A percentile compares a stretch with the other conserved stretches of the same genome.
phyloP scores from a whole-genome alignment of 2,888 invertebrate species.

The Cheilosia vernalis region DNA sequence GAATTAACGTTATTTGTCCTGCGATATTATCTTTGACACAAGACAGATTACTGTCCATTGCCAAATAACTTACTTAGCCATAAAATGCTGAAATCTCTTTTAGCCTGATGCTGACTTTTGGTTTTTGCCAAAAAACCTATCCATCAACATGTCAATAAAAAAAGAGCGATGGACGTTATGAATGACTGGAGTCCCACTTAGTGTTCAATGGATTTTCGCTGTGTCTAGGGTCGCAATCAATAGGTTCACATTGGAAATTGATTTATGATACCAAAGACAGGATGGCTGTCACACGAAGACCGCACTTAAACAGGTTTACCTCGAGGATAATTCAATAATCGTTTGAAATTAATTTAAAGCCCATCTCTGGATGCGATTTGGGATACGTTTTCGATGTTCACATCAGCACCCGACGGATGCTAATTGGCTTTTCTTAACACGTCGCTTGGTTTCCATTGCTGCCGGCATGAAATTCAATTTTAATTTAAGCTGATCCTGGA shows the following conservation, averaged over 20 bases:
- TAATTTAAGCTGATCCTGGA: constrained; percentile 46
- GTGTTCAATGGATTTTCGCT: constrained; percentile 33
- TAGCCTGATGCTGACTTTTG: constrained; percentile 5
- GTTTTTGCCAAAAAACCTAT: constrained; percentile 27
- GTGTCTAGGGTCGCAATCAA: constrained; percentile 8
- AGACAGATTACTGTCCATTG: constrained; percentile 62
- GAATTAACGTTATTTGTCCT: constrained; percentile 48
- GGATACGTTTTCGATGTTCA: constrained; percentile 13
- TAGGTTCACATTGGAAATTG: constrained; percentile 19
- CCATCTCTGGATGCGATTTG: constrained; percentile 38
- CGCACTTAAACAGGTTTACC: constrained; percentile 31
- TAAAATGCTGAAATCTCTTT: constrained; percentile 42
- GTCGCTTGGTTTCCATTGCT: constrained; percentile 4
- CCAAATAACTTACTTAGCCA: constrained; percentile 47
- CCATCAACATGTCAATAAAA: constrained; percentile 53
- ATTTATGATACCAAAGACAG: constrained; percentile 44
- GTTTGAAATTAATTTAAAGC: background rate
- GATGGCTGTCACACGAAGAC: background rate
- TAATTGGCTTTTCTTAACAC: constrained; percentile 50
- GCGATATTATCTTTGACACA: constrained; percentile 39
- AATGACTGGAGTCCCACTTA: constrained; percentile 62
- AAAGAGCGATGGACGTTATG: constrained; percentile 45
- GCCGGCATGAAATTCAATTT: constrained; percentile 47
- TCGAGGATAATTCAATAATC: constrained; percentile 6
- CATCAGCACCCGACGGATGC: constrained; percentile 7